Base-by-base conservation (phyloP, 2,797 vertebrate species). In the Rallus crepitans region DNA sequence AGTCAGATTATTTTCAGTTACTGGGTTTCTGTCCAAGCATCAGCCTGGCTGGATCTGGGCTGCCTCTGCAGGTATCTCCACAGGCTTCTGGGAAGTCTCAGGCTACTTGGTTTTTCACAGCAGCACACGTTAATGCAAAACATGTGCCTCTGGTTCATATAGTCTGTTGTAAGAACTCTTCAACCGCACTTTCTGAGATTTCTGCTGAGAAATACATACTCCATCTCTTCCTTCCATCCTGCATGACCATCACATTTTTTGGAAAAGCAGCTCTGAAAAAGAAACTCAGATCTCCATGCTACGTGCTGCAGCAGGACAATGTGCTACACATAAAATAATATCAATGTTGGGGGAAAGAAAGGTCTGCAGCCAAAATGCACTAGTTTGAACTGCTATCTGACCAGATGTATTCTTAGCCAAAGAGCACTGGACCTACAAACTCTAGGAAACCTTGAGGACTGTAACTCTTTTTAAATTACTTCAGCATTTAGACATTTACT, bases 1-100 rank as follows among this genome's bases (percentile, higher is more conserved):
- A 40, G 42, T 24, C 21, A 52, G 25, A 63, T 94, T 96, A 89
- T 66, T 92, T 94, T 91, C 72, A 84, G 35, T 89, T 78, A 55
- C 55, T 70, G 59, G 2, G 2, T 39, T 92, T 83, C 45, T 64
- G 35, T 35, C 76, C 66, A 83, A 88, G 69, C 79, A 64, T 35
- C n/a, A 85, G 55, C 40, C 52, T 80, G 72, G 6, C 15, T 94
- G 65, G 28, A 68, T 31, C 9, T 70, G 33, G 10, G 39, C 56
- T 92, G 11, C 15, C 33, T 59, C 68, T 89, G 40, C 53, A 89
- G 52, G 28, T 65, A 18, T 77, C 35, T 79, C 50, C 45, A 10
- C 28, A 20, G 64, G 28, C 11, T 92, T 79, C 63, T 76, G 24
- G 24, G 39, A 55, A 88, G 25, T 17, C 12, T 78, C 5, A 7